A percentile compares a stretch with the other conserved stretches of the same genome.
These are phyloP conservation scores for Cryptocephalus primarius DNA, from an alignment of 2,888 invertebrate species.

Conservation along the genomic window DNA sequence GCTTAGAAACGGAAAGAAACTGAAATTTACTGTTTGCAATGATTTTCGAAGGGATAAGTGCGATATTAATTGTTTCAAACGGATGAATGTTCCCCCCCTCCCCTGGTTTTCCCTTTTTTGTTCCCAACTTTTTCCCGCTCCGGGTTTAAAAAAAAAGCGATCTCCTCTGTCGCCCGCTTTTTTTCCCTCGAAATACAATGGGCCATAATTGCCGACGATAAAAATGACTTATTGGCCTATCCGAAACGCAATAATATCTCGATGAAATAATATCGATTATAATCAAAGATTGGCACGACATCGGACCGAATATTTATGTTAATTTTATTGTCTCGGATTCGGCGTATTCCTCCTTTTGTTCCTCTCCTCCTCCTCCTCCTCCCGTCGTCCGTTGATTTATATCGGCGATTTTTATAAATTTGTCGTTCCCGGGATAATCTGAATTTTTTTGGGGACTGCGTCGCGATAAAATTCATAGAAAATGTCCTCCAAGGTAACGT, in stretches of 20 bases:
- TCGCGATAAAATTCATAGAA: too few species aligned
- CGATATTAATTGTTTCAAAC: too few species aligned
- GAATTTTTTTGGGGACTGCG: too few species aligned
- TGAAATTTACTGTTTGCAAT: too few species aligned
- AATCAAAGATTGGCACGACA: slow-evolving; percentile 5
- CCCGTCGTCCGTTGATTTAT: background rate
- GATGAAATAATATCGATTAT: slow-evolving; percentile 8
- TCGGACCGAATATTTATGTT: slow-evolving; percentile 6
- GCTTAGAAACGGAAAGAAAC: too few species aligned
- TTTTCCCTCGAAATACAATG: slow-evolving; percentile 4
- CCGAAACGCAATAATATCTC: slow-evolving; percentile 3
- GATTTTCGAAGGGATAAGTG: too few species aligned
- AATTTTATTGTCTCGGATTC: slow-evolving; percentile 7
- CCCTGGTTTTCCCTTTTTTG: too few species aligned
- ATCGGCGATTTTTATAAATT: background rate
- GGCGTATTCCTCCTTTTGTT: slow-evolving; percentile 3
- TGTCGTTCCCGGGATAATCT: background rate
- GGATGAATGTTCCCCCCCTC: too few species aligned
- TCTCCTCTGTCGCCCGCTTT: too few species aligned
- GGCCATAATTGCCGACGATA: slow-evolving; percentile 6
- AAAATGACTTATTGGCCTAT: slow-evolving; percentile 6
- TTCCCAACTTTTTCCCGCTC: too few species aligned
- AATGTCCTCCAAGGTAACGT: too few species aligned
- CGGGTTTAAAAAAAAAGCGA: too few species aligned
- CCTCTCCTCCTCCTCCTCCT: background rate